These are phyloP conservation scores for Tachysurus fulvidraco DNA, from an alignment of 2,113 vertebrate genomes.

Conservation along the genomic window DNA sequence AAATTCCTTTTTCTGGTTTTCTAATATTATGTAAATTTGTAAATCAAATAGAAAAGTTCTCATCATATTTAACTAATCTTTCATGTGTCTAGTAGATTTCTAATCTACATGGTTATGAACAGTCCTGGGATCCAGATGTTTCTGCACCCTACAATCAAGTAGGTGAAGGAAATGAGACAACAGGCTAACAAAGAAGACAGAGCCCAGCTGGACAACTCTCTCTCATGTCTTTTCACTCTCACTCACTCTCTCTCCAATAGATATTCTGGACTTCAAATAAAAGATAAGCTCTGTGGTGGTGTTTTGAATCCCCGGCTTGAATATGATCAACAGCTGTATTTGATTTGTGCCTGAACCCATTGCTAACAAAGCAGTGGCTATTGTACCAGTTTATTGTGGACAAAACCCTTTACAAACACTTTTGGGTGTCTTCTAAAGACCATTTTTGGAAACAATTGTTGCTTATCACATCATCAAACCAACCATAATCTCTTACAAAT, in stretches of 20 bases:
- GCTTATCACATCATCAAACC: background rate
- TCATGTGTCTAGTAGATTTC: background rate
- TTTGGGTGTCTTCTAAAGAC: background rate
- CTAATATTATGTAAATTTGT: background rate
- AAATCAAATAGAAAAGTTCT: constrained; percentile 1
- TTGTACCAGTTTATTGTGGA: background rate
- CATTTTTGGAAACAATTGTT: background rate
- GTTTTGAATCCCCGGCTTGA: background rate
- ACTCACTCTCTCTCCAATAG: background rate
- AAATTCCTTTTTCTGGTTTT: background rate
- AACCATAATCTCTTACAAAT: background rate
- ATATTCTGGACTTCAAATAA: constrained; percentile 2
- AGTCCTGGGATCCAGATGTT: constrained; percentile 44
- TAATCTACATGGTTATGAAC: constrained; percentile 14
- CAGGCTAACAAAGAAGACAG: constrained; percentile 30
- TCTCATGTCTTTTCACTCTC: background rate
- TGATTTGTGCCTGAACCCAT: background rate
- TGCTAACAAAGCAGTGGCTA: background rate
- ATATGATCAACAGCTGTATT: constrained; percentile 3
- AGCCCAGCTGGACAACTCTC: constrained; percentile 46
- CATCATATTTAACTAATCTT: background rate
- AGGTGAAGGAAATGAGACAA: constrained; percentile 39
- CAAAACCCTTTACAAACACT: background rate
- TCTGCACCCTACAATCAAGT: constrained; percentile 45
- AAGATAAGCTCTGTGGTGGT: constrained; percentile 13